Base-by-base conservation (phyloP, 2,797 vertebrate genomes). In the Periophthalmus magnuspinnatus region DNA sequence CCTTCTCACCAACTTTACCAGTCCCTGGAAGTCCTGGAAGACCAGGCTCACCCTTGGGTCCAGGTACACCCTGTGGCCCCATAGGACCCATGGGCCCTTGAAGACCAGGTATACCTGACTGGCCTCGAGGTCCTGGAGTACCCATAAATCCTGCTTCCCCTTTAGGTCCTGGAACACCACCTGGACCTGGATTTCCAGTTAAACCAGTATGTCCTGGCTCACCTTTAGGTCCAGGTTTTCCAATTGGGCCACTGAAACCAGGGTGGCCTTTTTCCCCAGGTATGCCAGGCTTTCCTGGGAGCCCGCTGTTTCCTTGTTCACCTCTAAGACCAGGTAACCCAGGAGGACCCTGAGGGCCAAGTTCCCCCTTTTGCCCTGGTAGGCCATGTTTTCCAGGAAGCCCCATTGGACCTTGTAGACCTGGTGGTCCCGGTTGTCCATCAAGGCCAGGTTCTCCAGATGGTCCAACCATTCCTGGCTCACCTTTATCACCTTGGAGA, bases 21-120 rank as follows among this genome's bases (percentile, higher is more conserved):
- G 95, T 84, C 1, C 98, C 98, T 0, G 95, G 96, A 77, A 85
- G 34, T 6, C 98, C 98, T 0, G 95, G 94, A 64, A 93, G 85
- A 61, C 98, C 98, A 0, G 92, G 77, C 47, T 98, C 98, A 10
- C 97, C 98, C 78, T 96, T 99, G 7, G 91, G 75, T 34, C 98
- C 98, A 0, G 96, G 97, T 67, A 93, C 81, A 59, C 97, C 97
- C 76, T 98, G 97, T 10, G 96, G 97, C 55, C 98, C 98, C 85
- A 98, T 96, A 19, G 97, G 98, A 13, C 98, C 98, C 2, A 96
- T 92, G 0, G 97, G 95, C 0, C 98, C 98, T 78, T 97, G 96
- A 69, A 97, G 89, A 65, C 98, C 98, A 0, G 98, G 98, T 85
- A 99, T 99, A 24, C 98, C 98, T 0, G 97, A 97, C 80, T 95